These are phyloP conservation scores for Pocillopora damicornis DNA, from an alignment of 64 coral and sea anemone genomes.

Conservation along the genomic window DNA sequence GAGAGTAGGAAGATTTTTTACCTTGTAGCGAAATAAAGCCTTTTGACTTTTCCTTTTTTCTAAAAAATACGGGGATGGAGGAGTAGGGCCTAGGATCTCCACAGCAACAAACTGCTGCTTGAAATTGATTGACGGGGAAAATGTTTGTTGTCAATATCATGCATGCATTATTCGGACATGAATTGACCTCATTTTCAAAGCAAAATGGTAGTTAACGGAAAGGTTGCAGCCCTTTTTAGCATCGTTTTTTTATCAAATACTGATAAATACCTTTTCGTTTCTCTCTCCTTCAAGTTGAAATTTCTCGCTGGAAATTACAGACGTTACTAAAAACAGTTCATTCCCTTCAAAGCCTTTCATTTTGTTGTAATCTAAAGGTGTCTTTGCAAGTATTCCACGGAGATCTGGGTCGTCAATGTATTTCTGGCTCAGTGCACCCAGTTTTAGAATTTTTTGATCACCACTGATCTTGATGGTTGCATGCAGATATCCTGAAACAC, in stretches of 20 bases:
- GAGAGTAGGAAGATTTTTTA: no score
- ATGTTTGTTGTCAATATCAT: no score
- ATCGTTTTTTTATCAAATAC: background rate
- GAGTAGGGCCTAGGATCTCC: no score
- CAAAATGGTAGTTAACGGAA: no score
- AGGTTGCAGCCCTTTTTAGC: background rate
- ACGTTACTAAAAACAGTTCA: constrained; percentile 4
- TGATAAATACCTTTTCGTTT: background rate
- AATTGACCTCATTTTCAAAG: no score
- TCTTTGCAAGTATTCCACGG: background rate
- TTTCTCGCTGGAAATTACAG: constrained; percentile 8
- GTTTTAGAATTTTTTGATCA: background rate
- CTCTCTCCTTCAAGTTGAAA: background rate
- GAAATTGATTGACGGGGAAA: no score
- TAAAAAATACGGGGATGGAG: no score
- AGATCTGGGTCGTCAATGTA: background rate
- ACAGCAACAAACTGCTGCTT: no score
- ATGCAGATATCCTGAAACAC: background rate
- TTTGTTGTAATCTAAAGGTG: background rate
- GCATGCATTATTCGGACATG: no score
- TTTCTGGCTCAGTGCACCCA: background rate
- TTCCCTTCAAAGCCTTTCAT: background rate
- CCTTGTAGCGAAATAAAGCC: no score
- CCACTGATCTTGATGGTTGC: background rate
- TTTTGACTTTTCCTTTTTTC: no score